phyloP scores from a whole-genome alignment of 2,888 invertebrate genomes.

The Tachina lurida region DNA sequence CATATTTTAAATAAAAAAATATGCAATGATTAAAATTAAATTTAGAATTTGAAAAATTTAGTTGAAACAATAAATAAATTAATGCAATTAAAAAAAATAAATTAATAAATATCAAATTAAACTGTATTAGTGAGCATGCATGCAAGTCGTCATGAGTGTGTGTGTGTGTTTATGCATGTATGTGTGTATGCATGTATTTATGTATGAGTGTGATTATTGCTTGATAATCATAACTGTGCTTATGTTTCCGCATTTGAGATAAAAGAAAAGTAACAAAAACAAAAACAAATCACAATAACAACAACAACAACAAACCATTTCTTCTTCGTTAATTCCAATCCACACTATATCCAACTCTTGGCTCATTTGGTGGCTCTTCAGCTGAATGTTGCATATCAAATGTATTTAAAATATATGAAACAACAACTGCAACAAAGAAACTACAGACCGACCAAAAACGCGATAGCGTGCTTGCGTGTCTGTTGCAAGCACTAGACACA shows the following conservation, averaged over 20 bases:
- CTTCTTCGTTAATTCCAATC: conserved; percentile 55
- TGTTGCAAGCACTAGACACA: conserved; percentile 52
- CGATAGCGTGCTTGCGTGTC: conserved; percentile 71
- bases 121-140: neutral
- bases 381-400: conserved; percentile 66
- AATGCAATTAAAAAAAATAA: neutral
- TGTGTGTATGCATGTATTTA: neutral
- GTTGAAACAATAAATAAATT: conserved; percentile 14
- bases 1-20: conserved; percentile 12
- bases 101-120: neutral
- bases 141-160: neutral
- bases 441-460: conserved; percentile 50
- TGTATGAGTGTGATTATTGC: conserved; percentile 48
- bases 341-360: conserved; percentile 38
- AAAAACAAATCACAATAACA: neutral
- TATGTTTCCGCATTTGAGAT: conserved; percentile 71
- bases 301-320: conserved; percentile 50
- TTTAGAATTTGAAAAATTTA: conserved; percentile 38
- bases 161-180: neutral
- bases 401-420: conserved; percentile 30
- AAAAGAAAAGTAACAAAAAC: conserved; percentile 36
- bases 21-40: conserved; percentile 2
- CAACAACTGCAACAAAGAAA: conserved; percentile 15
- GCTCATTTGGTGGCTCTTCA: conserved; percentile 45
- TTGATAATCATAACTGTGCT: conserved; percentile 71